Base-by-base conservation (phyloP, 2,888 invertebrate genomes). In the Drosophila neotestacea region DNA sequence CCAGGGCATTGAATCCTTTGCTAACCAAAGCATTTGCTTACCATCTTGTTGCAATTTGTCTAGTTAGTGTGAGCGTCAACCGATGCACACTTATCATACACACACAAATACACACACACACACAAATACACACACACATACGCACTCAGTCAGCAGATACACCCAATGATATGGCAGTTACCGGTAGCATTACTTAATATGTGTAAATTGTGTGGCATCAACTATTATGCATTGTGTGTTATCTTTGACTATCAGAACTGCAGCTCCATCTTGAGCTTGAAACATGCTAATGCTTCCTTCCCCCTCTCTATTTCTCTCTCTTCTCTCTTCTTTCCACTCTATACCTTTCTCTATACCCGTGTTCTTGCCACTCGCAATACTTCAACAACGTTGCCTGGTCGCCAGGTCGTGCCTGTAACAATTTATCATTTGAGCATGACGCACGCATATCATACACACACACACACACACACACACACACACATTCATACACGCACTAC, bases 141-240 rank as follows among this genome's bases (percentile, higher is more conserved):
- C n/a, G 30, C 11, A 30, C 22, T 44, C 13, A 54, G 30, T 39
- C 59, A 59, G 22, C 32, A 66, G 72, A 61, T 60, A 48, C 42
- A 66, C 58, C 42, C 65, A 65, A 50, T 81, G 69, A 80, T 63
- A 74, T 60, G 63, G 51, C 67, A 75, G 77, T 79, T 73, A 75
- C 85, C 89, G 85, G 85, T 77, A 77, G 87, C 80, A 86, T 85
- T 83, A 87, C 78, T 87, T 87, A 87, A 90, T 85, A 88, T 88
- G 88, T 89, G 89, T 76, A 90, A 88, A 88, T 89, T 89, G 88
- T 85, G 88, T 78, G 89, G 88, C 89, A 87, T 85, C 85, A 86
- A 87, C 87, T 88, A 87, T 79, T 88, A 87, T 79, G 85, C 85
- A 89, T 88, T 78, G 81, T 77, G 73, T 76, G 88, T 81, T 88